Evolutionary conservation across 2,888 invertebrate species (phyloP).

Genomic region (Pycnomerus fuliginosus): DNA sequence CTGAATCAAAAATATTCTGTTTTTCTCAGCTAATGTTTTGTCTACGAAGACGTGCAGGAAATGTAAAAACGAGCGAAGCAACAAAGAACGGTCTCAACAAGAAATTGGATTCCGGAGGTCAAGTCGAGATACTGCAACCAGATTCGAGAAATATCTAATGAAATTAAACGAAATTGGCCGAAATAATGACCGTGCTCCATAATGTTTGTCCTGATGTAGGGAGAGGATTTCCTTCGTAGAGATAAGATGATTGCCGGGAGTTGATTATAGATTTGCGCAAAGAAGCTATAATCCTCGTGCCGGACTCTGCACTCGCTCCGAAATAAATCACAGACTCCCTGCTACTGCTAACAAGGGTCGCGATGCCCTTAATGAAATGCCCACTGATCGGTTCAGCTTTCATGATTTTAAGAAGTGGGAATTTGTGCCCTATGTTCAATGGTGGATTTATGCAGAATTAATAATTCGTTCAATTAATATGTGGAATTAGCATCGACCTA

Average conservation of each 20-base stretch:
- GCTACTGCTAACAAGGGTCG: too few relatives aligned
- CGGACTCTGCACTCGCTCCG: too few relatives aligned
- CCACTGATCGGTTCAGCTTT: too few relatives aligned
- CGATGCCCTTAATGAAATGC: too few relatives aligned
- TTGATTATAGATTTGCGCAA: conserved; percentile 29
- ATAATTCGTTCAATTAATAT: too few relatives aligned
- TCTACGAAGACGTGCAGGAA: conserved; percentile 31
- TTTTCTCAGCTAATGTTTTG: conserved; percentile 32
- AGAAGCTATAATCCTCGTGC: conserved; percentile 24
- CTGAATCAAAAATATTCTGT: conserved; percentile 20
- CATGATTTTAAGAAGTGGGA: too few relatives aligned
- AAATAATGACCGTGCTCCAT: conserved; percentile 41
- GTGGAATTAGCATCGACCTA: too few relatives aligned
- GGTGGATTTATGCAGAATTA: too few relatives aligned
- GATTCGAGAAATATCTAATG: conserved; percentile 47
- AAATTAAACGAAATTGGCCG: conserved; percentile 48
- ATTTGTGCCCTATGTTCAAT: too few relatives aligned
- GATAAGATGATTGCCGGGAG: conserved; percentile 27
- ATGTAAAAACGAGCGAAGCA: conserved; percentile 32
- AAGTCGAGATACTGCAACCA: conserved; percentile 41
- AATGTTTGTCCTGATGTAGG: conserved; percentile 16
- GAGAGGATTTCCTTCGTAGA: conserved; percentile 11
- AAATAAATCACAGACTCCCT: too few relatives aligned
- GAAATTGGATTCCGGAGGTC: conserved; percentile 37
- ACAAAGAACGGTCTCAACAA: conserved; percentile 25